Evolutionary conservation across 2,113 vertebrate genomes (phyloP).

Genomic region (Serinus canaria): DNA sequence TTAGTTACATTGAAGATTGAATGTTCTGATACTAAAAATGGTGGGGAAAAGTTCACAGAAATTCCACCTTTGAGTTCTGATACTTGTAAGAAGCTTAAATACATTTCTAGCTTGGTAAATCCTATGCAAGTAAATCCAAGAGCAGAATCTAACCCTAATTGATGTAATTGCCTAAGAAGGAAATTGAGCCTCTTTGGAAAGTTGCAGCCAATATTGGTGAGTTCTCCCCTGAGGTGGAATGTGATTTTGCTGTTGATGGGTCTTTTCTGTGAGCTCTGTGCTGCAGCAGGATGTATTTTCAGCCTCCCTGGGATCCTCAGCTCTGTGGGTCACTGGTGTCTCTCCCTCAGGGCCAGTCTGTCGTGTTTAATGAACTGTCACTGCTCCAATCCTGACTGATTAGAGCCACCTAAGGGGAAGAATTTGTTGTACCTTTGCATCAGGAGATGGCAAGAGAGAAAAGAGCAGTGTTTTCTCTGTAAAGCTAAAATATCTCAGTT

Average conservation of each 20-base stretch:
- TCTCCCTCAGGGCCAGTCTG: neutral
- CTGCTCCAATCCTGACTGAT: neutral
- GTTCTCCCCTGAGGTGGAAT: neutral
- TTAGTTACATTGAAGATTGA: neutral
- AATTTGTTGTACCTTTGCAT: neutral
- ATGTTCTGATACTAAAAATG: neutral
- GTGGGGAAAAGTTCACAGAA: neutral
- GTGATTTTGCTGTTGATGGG: neutral
- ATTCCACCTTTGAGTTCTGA: neutral
- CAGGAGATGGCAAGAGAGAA: neutral
- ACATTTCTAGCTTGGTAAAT: neutral
- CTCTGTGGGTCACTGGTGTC: neutral
- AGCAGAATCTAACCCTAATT: neutral
- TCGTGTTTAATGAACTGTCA: conserved; percentile 20
- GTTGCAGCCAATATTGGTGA: neutral
- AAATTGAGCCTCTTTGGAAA: neutral
- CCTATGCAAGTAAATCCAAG: neutral
- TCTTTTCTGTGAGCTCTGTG: neutral
- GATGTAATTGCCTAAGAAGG: neutral
- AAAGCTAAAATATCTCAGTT: neutral
- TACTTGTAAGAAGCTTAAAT: neutral
- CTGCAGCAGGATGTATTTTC: neutral
- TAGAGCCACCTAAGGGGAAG: neutral
- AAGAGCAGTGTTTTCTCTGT: neutral
- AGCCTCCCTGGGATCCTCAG: neutral